Evolutionary conservation across 1,140 invertebrate species (phyloP).

Genomic region (Lordiphosa collinella): DNA sequence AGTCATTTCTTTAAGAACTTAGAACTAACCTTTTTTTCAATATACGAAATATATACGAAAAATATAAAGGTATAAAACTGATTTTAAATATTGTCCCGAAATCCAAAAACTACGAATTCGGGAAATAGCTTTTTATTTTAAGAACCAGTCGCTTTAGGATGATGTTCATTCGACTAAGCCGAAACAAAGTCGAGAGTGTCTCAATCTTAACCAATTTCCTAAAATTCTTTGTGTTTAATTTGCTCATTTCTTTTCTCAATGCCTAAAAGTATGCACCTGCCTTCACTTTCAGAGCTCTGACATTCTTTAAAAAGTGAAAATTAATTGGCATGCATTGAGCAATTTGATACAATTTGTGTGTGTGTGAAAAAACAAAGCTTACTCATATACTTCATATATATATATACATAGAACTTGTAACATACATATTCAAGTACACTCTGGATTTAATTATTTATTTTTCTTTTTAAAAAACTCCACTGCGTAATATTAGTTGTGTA

Average conservation of each 20-base stretch:
- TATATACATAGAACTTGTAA: background rate
- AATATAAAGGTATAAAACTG: too few relatives aligned
- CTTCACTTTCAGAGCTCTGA: background rate
- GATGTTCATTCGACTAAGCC: too few relatives aligned
- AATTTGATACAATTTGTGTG: slow-evolving; percentile 26
- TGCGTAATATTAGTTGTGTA: slow-evolving; percentile 17
- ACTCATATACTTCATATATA: background rate
- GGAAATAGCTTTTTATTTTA: too few relatives aligned
- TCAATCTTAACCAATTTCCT: background rate
- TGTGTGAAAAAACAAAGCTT: slow-evolving; percentile 25
- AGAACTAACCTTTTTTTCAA: too few relatives aligned
- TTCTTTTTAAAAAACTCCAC: background rate
- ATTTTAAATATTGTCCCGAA: too few relatives aligned
- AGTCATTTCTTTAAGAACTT: too few relatives aligned
- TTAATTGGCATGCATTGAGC: slow-evolving; percentile 22
- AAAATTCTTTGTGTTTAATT: background rate
- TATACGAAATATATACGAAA: too few relatives aligned
- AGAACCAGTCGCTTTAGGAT: too few relatives aligned
- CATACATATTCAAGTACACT: too few relatives aligned
- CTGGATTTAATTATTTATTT: too few relatives aligned
- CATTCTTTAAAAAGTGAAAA: slow-evolving; percentile 21
- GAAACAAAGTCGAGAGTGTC: too few relatives aligned
- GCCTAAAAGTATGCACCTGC: slow-evolving; percentile 9
- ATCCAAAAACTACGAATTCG: too few relatives aligned
- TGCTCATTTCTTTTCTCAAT: background rate